phyloP scores from a whole-genome alignment of 2,888 invertebrate genomes.

The Lochmaea capreae region DNA sequence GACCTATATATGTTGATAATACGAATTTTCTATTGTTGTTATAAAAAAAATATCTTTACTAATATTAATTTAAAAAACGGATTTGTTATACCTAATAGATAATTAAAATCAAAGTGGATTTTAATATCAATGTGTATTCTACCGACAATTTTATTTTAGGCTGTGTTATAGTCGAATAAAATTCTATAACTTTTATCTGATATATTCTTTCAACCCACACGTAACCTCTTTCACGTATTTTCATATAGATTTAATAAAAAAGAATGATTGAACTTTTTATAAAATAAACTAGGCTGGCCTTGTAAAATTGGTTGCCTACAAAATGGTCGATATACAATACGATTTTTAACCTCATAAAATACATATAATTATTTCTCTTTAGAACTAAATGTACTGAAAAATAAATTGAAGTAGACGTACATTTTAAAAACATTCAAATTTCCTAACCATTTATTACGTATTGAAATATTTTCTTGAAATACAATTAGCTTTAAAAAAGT shows the following conservation, averaged over 20 bases:
- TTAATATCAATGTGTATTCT: neutral
- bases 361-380: no score
- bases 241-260: no score
- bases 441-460: no score
- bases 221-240: no score
- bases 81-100: neutral
- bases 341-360: no score
- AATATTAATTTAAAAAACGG: neutral
- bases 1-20: constrained; percentile 21
- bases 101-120: neutral
- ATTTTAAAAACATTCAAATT: no score
- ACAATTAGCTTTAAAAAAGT: no score
- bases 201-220: neutral
- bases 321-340: neutral
- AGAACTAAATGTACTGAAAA: no score
- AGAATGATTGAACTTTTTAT: no score
- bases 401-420: no score
- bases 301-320: neutral
- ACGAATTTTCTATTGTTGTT: constrained; percentile 15
- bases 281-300: no score
- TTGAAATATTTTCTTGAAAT: no score
- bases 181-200: neutral
- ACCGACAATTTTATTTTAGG: constrained; percentile 7
- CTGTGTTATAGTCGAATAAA: constrained; percentile 17
- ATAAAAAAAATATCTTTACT: constrained; percentile 8